Evolutionary conservation across 1,140 invertebrate species (phyloP).

Genomic region (Thaumatotibia leucotreta): DNA sequence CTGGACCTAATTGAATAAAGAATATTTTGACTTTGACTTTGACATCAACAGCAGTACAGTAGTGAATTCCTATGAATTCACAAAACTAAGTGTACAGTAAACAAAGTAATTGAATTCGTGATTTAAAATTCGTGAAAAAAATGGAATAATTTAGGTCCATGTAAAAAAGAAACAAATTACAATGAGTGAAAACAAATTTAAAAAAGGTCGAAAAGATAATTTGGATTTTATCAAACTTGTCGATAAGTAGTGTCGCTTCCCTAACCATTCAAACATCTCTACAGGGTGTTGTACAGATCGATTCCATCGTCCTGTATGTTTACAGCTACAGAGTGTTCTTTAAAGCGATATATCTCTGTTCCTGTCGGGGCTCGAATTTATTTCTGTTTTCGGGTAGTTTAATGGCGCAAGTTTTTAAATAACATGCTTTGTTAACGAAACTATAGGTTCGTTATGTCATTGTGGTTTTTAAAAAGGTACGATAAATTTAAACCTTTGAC

Average conservation of each 20-base stretch:
- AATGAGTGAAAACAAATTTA: no score
- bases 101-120: no score
- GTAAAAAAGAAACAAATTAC: no score
- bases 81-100: no score
- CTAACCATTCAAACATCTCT: constrained; percentile 2
- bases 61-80: no score
- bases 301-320: not conserved
- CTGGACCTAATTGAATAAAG: no score
- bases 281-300: constrained; percentile 11
- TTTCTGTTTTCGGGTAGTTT: not conserved
- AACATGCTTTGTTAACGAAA: not conserved
- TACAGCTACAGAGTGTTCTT: not conserved
- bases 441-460: not conserved
- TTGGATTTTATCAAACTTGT: no score
- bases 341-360: constrained; percentile 7
- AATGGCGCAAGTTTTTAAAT: not conserved
- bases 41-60: no score
- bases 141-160: no score
- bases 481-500: not conserved
- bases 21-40: no score
- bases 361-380: not conserved
- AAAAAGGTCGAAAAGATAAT: no score
- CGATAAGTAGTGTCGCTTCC: not conserved
- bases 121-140: no score
- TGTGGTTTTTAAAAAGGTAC: not conserved